These are phyloP conservation scores for Penaeus chinensis DNA, from an alignment of 1,140 invertebrate species.

Conservation along the genomic window DNA sequence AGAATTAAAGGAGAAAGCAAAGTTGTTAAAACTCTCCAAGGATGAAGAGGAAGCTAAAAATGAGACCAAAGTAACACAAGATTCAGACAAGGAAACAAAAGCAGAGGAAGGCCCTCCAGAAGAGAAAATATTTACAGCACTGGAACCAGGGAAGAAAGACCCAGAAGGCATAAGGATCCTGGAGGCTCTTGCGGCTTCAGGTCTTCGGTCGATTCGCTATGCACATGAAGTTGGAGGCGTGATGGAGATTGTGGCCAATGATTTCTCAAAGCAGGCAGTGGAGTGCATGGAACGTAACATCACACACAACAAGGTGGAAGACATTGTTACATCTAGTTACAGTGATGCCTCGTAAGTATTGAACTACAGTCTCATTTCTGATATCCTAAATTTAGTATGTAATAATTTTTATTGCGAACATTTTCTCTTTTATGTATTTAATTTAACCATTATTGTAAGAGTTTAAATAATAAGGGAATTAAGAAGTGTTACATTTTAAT, in stretches of 20 bases:
- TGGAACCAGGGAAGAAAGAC: constrained; percentile 19
- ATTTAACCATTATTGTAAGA: constrained; percentile 6
- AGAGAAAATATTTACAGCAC: neutral
- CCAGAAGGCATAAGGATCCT: constrained; percentile 80
- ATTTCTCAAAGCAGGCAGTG: constrained; percentile 88
- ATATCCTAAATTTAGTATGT: constrained; percentile 41
- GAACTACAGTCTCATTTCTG: constrained; percentile 44
- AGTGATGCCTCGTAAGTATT: constrained; percentile 83
- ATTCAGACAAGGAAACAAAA: neutral
- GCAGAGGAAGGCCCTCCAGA: constrained; percentile 28
- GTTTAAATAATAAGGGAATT: constrained; percentile 12
- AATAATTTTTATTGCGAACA: constrained; percentile 39
- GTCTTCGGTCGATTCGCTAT: constrained; percentile 94
- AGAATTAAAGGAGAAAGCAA: constrained; percentile 15
- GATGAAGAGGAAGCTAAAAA: neutral
- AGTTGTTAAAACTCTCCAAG: neutral
- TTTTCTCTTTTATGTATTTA: constrained; percentile 1
- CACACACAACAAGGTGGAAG: constrained; percentile 79
- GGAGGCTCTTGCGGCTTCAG: constrained; percentile 95
- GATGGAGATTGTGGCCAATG: constrained; percentile 90
- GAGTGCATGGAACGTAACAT: constrained; percentile 88
- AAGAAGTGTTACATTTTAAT: constrained; percentile 63
- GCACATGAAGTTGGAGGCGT: constrained; percentile 91
- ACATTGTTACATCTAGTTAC: constrained; percentile 79
- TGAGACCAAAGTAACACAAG: neutral